Percentiles rank a stretch among this genome's conserved stretches.
Conservation (phyloP, 2,113 vertebrate species). For the Anolis carolinensis region DNA sequence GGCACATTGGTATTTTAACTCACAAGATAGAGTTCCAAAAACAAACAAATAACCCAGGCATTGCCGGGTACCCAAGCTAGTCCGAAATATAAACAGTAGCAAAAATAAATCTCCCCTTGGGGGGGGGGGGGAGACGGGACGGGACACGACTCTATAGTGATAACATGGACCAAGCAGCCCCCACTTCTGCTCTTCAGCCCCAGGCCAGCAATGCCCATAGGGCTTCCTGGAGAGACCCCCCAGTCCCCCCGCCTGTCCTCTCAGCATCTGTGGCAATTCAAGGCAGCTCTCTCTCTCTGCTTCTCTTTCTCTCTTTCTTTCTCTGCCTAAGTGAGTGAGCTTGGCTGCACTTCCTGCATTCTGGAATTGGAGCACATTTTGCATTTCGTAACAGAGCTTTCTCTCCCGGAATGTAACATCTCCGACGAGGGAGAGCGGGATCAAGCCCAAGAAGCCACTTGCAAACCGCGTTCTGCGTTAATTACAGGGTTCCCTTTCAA, state of each 20-base stretch:
- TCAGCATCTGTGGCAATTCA: neutral
- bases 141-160: neutral
- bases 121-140: too few species aligned
- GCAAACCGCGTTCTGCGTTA: slow-evolving; percentile 58
- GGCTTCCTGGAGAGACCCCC: neutral
- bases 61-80: too few species aligned
- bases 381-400: slow-evolving; percentile 25
- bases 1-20: too few species aligned
- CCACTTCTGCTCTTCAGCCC: neutral
- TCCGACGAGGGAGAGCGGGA: slow-evolving; percentile 14
- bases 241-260: neutral
- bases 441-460: slow-evolving; percentile 9
- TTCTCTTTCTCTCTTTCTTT: neutral
- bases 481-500: slow-evolving; percentile 63
- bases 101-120: too few species aligned
- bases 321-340: neutral
- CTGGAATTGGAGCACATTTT: slow-evolving; percentile 5
- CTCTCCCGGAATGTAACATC: slow-evolving; percentile 44
- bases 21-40: too few species aligned
- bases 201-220: neutral
- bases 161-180: neutral
- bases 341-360: slow-evolving; percentile 6
- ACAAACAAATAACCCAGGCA: too few species aligned
- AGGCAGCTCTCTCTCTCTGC: too few species aligned
- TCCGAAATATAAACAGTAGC: too few species aligned